Evolutionary conservation across 2,888 invertebrate species (phyloP).

Genomic region (Acrobasis repandana): DNA sequence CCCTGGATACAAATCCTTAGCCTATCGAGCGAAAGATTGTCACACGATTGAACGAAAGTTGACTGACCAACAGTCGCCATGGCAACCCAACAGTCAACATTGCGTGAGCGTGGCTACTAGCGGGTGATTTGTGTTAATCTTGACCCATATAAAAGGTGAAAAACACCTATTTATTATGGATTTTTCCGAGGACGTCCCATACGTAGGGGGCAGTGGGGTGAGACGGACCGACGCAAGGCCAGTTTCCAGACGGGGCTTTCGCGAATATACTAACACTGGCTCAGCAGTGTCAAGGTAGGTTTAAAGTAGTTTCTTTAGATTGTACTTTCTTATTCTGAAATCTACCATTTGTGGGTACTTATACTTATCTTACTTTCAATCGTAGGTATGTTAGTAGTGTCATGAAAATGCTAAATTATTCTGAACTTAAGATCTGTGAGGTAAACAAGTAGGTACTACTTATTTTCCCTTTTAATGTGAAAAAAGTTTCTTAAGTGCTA

Average conservation of each 20-base stretch:
- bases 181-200: constrained; percentile 65
- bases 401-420: too few species aligned
- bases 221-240: constrained; percentile 61
- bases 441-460: too few species aligned
- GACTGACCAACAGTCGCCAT: constrained; percentile 46
- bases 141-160: constrained; percentile 50
- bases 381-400: too few species aligned
- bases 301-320: neutral
- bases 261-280: constrained; percentile 64
- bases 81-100: constrained; percentile 64
- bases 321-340: too few species aligned
- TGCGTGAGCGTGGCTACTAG: constrained; percentile 51
- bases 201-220: constrained; percentile 47
- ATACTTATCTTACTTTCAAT: too few species aligned
- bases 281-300: constrained; percentile 63
- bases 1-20: too few species aligned
- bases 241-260: constrained; percentile 67
- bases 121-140: constrained; percentile 31
- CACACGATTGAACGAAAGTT: neutral
- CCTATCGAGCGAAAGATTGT: too few species aligned
- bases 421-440: too few species aligned
- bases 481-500: too few species aligned
- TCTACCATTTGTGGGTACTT: too few species aligned
- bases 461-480: too few species aligned
- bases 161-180: constrained; percentile 63